Evolutionary conservation across 2,888 invertebrate species (phyloP).

Genomic region (Argyresthia albistria): DNA sequence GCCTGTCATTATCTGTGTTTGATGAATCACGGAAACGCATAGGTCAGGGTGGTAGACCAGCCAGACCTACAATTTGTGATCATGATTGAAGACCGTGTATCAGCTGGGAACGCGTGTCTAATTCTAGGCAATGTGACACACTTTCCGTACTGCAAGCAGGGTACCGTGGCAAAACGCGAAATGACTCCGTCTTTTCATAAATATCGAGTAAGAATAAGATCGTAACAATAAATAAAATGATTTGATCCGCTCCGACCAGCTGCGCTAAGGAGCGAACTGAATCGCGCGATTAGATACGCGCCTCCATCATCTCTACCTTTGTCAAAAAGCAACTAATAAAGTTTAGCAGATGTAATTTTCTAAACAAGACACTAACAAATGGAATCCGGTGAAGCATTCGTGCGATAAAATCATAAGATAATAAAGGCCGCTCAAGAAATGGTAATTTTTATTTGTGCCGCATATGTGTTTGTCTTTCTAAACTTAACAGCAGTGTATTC

Average conservation of each 20-base stretch:
- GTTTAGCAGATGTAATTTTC: constrained; percentile 68
- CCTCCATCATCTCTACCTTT: constrained; percentile 62
- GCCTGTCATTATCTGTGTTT: constrained; percentile 2
- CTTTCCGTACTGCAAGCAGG: constrained; percentile 36
- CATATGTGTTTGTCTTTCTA: not conserved
- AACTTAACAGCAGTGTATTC: not conserved
- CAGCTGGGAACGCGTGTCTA: constrained; percentile 50
- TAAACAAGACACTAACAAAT: constrained; percentile 68
- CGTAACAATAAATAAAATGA: constrained; percentile 64
- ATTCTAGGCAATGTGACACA: constrained; percentile 65
- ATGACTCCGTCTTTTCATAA: constrained; percentile 59
- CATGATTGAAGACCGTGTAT: constrained; percentile 32
- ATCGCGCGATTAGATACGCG: constrained; percentile 67
- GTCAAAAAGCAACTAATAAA: constrained; percentile 65
- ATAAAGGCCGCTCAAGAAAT: constrained; percentile 9
- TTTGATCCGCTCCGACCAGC: constrained; percentile 64
- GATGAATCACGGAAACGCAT: constrained; percentile 28
- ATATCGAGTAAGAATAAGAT: constrained; percentile 61
- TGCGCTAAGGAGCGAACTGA: constrained; percentile 62
- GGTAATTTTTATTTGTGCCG: not conserved
- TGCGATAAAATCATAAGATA: constrained; percentile 37
- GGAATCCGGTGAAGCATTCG: constrained; percentile 28
- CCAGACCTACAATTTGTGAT: constrained; percentile 21
- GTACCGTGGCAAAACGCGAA: constrained; percentile 33
- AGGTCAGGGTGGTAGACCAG: constrained; percentile 6